Conservation (phyloP, 2,113 vertebrate species). For the Phyllostomus hastatus region DNA sequence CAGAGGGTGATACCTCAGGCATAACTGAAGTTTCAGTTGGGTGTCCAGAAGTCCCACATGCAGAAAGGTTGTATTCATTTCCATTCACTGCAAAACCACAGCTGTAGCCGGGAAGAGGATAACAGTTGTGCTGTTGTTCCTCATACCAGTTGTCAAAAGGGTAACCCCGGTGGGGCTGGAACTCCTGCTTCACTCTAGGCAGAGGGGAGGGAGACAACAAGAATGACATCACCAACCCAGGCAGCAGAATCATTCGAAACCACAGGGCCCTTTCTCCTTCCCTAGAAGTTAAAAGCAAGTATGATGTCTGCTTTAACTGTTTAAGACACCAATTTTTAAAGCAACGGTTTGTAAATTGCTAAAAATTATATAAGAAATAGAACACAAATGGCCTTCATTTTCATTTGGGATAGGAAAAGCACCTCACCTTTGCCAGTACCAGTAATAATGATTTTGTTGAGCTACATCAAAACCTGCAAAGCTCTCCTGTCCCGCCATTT, state of each 20-base stretch:
- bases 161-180: conserved; percentile 82
- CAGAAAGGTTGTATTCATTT: conserved; percentile 56
- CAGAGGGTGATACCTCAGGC: conserved; percentile 71
- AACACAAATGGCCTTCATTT: not conserved
- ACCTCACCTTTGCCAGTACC: conserved; percentile 53
- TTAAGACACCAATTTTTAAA: not conserved
- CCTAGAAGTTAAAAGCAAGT: not conserved
- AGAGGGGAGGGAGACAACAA: not conserved
- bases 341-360: not conserved
- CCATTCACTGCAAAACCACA: conserved; percentile 60
- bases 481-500: conserved; percentile 20
- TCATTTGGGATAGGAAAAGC: not conserved
- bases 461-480: not conserved
- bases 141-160: conserved; percentile 83
- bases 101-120: conserved; percentile 72
- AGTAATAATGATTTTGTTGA: conserved; percentile 12
- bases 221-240: not conserved
- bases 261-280: not conserved
- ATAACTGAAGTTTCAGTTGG: conserved; percentile 65
- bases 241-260: not conserved
- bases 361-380: not conserved
- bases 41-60: conserved; percentile 59
- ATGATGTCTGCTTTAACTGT: not conserved
- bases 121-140: conserved; percentile 82
- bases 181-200: conserved; percentile 86